Percentiles rank a stretch among this genome's conserved stretches.
phyloP scores from a whole-genome alignment of 92 coral and sea anemone species.

The Nematostella vectensis region DNA sequence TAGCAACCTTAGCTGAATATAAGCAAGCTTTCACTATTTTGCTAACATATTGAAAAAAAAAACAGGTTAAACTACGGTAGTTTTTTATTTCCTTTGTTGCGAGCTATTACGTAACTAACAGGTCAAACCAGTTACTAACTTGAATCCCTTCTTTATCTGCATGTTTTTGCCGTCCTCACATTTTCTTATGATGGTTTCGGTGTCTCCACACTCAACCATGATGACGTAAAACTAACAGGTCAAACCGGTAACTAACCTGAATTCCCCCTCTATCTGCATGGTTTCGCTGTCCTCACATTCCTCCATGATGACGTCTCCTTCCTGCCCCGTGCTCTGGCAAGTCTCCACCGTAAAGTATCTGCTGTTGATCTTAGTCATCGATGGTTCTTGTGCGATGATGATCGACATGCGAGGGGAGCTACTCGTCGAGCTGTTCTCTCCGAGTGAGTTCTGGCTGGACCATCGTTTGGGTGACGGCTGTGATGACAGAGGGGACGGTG shows the following conservation, averaged over 20 bases:
- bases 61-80: no score
- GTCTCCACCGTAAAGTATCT: slow-evolving; percentile 75
- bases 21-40: no score
- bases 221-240: no score
- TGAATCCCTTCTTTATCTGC: no score
- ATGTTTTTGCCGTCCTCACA: no score
- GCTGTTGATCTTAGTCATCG: slow-evolving; percentile 75
- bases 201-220: no score
- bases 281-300: slow-evolving; percentile 49
- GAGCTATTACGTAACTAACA: no score
- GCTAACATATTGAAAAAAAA: no score
- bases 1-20: no score
- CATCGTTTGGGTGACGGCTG: slow-evolving; percentile 3
- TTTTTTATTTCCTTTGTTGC: no score
- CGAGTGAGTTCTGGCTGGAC: slow-evolving; percentile 35
- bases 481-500: neutral
- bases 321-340: slow-evolving; percentile 42
- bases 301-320: slow-evolving; percentile 19
- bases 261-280: slow-evolving; percentile 76
- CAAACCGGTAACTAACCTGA: slow-evolving; percentile 7
- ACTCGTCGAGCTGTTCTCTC: slow-evolving; percentile 43
- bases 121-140: no score
- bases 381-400: slow-evolving; percentile 75
- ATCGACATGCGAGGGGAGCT: slow-evolving; percentile 77
- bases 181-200: no score